Evolutionary conservation across 2,888 invertebrate species (phyloP), one percentile per base, ranked within the genome.

Genomic region (Ormyrus labotus): DNA sequence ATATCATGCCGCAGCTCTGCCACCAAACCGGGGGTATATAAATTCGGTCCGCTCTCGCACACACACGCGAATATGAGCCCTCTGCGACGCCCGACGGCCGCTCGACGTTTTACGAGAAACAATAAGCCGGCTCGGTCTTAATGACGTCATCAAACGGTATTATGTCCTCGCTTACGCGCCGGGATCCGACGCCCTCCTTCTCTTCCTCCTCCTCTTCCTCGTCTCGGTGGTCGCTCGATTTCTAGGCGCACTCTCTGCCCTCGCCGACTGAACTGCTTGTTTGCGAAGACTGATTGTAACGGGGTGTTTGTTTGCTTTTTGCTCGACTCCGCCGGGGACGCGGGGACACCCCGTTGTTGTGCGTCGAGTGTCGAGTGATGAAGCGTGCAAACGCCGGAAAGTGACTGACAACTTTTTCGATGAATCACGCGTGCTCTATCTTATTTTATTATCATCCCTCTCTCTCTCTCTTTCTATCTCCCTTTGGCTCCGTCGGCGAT

Each of bases 131-230:
- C 84, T 82, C 82, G 67, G 81, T 83, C 85, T 86, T 87, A 87
- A 88, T 87, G 86, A 86, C 85, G 84, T 85, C 87, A 85, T 88
- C 86, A 88, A 87, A 87, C 83, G 84, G 84, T 84, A 87, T 86
- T 86, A 86, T 84, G 67, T 55, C 74, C 45, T 68, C 69, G 69
- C 47, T 67, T 68, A 69, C 77, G 61, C 63, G 64, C 51, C 13
- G 51, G 19, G 19, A 19, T 19, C 19, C 19, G 19, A 19, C 1
- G n/a, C 51, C 55, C 50, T 64, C 55, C 51, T 10, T 61, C 53
- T 9, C 9, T 47, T 55, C 45, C 19, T 19, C 19, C 19, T 19
- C 0, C 19, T 19, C 19, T 1, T 19, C 19, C 19, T 19, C 19
- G 19, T 19, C 19, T 19, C 19, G 19, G 19, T 19, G 19, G 19